Base-by-base conservation (phyloP, 2,113 vertebrate genomes). In the Anolis sagrei region DNA sequence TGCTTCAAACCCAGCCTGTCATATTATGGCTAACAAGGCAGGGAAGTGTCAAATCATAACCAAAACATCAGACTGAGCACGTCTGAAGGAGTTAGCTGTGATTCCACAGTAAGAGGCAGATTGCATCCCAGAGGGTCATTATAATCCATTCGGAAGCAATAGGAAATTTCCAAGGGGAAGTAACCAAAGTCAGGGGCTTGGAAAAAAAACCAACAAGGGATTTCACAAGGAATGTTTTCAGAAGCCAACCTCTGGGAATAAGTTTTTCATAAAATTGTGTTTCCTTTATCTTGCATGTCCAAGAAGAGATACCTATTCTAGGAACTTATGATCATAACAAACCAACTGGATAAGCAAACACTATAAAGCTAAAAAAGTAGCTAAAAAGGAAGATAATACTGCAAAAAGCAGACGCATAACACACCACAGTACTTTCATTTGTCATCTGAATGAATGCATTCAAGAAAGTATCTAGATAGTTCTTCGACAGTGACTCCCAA, bases 171-270 rank as follows among this genome's bases (percentile, higher is more conserved):
- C 62, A 39, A 64, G 34, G 32, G 13, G 7, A 79, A 79, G 32
- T 7, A 6, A 34, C 25, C 32, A 79, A 9, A n/a, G 34, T 7
- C 3, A 1, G 58, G 21, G 13, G 13, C 32, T 62, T 79, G 16
- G 29, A 58, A n/a, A 23, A 32, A 32, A 34, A 54, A 54, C 49
- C 13, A 1, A 7, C n/a, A n/a, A 32, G 14, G 54, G 49, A 21
- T n/a, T 77, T 32, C 0, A 0, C 6, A 27, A 5, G 0, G 9
- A 62, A 18, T 49, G 19, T n/a, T 34, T 16, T 32, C 29, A 10
- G 10, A 54, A 54, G 51, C 54, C 54, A 58, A 58, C 54, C 54
- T 58, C 14, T 18, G 18, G 54, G 18, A 16, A 18, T 18, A 54
- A 13, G 14, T 58, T 62, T 39, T 25, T 39, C 36, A 25, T 36